Evolutionary conservation across 2,797 vertebrate genomes (phyloP), one percentile per base, ranked within the genome.

Genomic region (Rhinatrema bivittatum): DNA sequence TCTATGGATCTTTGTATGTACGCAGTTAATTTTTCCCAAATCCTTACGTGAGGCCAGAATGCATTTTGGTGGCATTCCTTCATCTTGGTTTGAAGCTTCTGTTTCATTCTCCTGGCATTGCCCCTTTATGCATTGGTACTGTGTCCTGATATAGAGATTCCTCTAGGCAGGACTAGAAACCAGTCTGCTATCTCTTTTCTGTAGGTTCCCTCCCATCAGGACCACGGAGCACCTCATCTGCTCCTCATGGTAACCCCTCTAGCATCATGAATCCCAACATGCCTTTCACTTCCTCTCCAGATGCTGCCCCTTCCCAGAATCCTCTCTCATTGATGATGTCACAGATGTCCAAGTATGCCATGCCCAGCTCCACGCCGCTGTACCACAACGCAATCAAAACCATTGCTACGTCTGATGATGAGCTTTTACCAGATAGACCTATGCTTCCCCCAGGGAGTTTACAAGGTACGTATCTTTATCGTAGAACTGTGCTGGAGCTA

Each of bases 341-440:
- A 32, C 95, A 97, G 83, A 98, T 99, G 95, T 99, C 96, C 53
- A 98, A 98, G 70, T 99, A 98, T 1, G 95, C 96, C 58, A 91
- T 99, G 88, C 94, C 96, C 45, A 98, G 94, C 70, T 88, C 92
- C 50, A 97, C 94, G 9, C 96, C 96, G 0, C 91, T 99, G 29
- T 99, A 98, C 79, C 96, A 99, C 60, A 96, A 98, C 6, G 94
- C 96, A 62, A 98, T 99, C 79, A 99, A 98, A 82, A 98, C 95
- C 42, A 96, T 98, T 2, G 92, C 95, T 74, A 94, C 92, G 42
- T 98, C 94, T 1, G 96, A 98, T 4, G 96, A 99, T 0, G 96
- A 99, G 69, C 85, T 98, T 79, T 59, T 93, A 27, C 85, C 93
- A 0, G 95, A 99, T 53, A 87, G 92, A 56, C 87, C 94, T 24